These are phyloP conservation scores for Clarias platycephalus DNA, from an alignment of 2,797 vertebrate species.

Conservation along the genomic window DNA sequence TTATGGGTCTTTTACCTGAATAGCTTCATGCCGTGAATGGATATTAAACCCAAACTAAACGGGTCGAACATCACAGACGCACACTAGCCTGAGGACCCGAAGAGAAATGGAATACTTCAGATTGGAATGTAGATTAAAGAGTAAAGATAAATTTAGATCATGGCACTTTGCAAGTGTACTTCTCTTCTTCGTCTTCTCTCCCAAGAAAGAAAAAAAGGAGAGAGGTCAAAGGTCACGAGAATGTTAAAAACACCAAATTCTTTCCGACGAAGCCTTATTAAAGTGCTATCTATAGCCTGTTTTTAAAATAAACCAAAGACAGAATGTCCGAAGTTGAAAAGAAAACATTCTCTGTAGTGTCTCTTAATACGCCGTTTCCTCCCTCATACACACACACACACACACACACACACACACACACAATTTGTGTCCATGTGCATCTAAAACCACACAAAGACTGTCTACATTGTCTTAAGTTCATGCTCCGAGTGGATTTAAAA, in stretches of 20 bases:
- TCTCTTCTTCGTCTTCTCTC: constrained; percentile 29
- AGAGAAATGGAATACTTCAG: constrained; percentile 27
- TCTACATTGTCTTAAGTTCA: constrained; percentile 15
- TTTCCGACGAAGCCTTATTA: constrained; percentile 65
- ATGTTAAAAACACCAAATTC: constrained; percentile 65
- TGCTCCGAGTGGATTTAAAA: constrained; percentile 15
- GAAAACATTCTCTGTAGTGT: constrained; percentile 59
- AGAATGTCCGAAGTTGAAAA: constrained; percentile 61
- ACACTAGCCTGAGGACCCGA: constrained; percentile 27
- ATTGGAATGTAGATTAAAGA: constrained; percentile 20
- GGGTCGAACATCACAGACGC: constrained; percentile 20
- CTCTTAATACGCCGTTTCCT: constrained; percentile 34
- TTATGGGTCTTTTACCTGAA: background rate
- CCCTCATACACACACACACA: constrained; percentile 33
- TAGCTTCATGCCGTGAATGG: constrained; percentile 17
- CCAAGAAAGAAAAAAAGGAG: constrained; percentile 51
- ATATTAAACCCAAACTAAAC: background rate
- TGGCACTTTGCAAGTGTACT: constrained; percentile 29
- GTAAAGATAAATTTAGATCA: constrained; percentile 10
- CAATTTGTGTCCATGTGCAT: background rate
- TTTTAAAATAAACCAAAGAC: constrained; percentile 69
- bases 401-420: constrained; percentile 36
- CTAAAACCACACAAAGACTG: constrained; percentile 6
- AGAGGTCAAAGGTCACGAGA: constrained; percentile 64
- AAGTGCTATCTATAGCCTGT: constrained; percentile 72